Evolutionary conservation across 2,888 invertebrate genomes (phyloP).

Genomic region (Tetramorium bicarinatum): DNA sequence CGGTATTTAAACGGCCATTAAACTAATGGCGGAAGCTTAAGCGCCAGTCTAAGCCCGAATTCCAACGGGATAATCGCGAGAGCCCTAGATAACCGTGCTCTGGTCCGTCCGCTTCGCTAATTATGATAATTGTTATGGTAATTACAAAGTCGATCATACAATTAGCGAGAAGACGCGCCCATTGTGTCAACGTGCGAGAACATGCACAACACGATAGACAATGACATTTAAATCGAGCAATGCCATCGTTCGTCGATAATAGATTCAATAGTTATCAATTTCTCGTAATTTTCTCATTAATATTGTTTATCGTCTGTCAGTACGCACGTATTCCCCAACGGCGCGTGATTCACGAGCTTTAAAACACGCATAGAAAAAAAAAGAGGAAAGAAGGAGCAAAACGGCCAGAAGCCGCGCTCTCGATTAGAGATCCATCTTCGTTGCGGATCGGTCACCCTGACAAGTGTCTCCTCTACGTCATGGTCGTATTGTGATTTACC

Average conservation of each 20-base stretch:
- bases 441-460: constrained; percentile 67
- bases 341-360: not conserved
- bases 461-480: constrained; percentile 71
- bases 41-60: constrained; percentile 51
- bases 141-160: constrained; percentile 55
- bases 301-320: constrained; percentile 23
- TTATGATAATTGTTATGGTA: constrained; percentile 59
- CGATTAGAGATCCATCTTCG: constrained; percentile 66
- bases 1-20: constrained; percentile 56
- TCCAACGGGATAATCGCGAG: constrained; percentile 49
- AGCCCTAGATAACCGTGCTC: constrained; percentile 46
- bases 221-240: not conserved
- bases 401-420: not conserved
- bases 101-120: constrained; percentile 39
- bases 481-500: constrained; percentile 73
- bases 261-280: constrained; percentile 2
- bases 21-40: constrained; percentile 57
- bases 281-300: constrained; percentile 1
- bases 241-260: constrained; percentile 3
- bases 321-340: not conserved
- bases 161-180: constrained; percentile 34
- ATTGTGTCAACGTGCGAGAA: constrained; percentile 8
- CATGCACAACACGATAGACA: not conserved
- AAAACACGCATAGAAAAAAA: constrained; percentile 3
- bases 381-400: not conserved